phyloP scores from a whole-genome alignment of 2,888 invertebrate species.

The Neoascia interrupta region DNA sequence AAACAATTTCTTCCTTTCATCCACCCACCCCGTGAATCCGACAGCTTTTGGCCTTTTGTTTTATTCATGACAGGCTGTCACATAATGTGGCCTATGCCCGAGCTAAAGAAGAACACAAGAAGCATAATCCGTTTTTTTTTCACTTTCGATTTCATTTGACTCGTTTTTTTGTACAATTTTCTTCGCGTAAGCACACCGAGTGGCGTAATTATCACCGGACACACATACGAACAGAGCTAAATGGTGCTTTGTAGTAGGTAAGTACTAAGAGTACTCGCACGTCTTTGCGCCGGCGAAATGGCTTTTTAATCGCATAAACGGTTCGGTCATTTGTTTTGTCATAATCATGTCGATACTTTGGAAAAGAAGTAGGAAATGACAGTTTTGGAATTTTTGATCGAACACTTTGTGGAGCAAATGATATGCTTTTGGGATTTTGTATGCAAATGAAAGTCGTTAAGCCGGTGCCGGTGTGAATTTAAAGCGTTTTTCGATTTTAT shows the following conservation, averaged over 20 bases:
- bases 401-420: conserved; percentile 23
- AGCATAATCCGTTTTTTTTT: conserved; percentile 46
- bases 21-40: conserved; percentile 42
- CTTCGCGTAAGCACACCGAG: conserved; percentile 31
- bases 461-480: conserved; percentile 14
- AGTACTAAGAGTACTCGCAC: too few species aligned
- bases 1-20: conserved; percentile 14
- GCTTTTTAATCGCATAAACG: conserved; percentile 19
- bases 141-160: conserved; percentile 60
- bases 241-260: too few species aligned
- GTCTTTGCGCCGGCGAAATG: conserved; percentile 23
- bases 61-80: conserved; percentile 63
- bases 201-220: conserved; percentile 53
- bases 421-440: conserved; percentile 3
- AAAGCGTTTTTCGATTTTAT: neutral
- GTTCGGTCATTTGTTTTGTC: conserved; percentile 10
- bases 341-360: conserved; percentile 20
- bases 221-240: conserved; percentile 25
- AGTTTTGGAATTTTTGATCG: conserved; percentile 47
- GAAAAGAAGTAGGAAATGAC: conserved; percentile 45
- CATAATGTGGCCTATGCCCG: conserved; percentile 38
- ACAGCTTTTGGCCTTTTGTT: conserved; percentile 55
- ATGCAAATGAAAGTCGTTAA: conserved; percentile 31
- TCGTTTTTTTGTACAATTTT: conserved; percentile 47
- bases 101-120: conserved; percentile 23